Evolutionary conservation across 2,113 vertebrate genomes (phyloP).

Genomic region (Capra hircus): DNA sequence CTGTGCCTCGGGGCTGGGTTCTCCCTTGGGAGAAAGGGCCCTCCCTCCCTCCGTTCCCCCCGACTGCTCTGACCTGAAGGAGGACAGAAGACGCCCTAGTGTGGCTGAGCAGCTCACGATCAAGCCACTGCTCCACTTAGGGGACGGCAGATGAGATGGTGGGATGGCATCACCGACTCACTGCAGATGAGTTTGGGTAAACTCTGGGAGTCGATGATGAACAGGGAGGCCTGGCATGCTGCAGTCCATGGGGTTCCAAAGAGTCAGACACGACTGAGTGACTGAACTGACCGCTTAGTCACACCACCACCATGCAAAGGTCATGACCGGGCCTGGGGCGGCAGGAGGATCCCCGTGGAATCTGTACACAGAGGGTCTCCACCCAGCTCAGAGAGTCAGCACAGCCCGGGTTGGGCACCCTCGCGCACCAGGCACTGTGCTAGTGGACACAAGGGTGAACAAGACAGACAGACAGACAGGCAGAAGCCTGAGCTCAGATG

Average conservation of each 20-base stretch:
- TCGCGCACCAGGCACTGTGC: neutral
- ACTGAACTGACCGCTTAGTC: neutral
- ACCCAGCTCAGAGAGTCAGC: neutral
- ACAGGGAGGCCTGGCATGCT: neutral
- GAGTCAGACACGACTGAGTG: neutral
- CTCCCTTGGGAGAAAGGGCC: neutral
- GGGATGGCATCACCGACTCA: neutral
- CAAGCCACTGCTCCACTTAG: neutral
- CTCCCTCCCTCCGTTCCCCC: neutral
- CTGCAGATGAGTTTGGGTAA: neutral
- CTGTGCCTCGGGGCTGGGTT: rapidly evolving
- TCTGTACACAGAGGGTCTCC: neutral
- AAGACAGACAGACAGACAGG: neutral
- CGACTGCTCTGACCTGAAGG: neutral
- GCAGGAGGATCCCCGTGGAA: neutral
- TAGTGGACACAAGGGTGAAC: neutral
- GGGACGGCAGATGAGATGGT: neutral
- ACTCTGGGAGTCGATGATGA: neutral
- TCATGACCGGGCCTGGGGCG: neutral
- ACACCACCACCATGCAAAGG: neutral
- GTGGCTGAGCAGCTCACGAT: neutral
- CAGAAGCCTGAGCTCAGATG: neutral
- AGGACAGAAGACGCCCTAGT: neutral
- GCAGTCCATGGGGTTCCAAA: neutral
- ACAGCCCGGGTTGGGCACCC: neutral